Conservation (phyloP, 2,888 invertebrate genomes). For the Trichopoda pennipes region DNA sequence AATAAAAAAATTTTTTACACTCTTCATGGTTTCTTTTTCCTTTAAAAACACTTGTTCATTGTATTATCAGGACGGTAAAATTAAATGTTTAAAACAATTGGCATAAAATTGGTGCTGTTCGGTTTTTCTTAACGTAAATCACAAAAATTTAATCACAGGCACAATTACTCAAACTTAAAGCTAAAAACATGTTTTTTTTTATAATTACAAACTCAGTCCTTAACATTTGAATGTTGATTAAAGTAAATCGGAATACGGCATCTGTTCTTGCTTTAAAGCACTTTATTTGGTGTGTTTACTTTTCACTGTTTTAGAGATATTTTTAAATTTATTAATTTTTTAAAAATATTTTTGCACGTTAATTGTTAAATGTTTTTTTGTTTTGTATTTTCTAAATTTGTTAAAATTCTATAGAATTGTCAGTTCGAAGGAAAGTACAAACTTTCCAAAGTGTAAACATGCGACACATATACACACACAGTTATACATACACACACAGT, state of each 20-base stretch:
- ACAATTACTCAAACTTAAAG: conserved; percentile 55
- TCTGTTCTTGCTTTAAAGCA: conserved; percentile 1
- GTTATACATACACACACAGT: neutral
- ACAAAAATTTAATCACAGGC: conserved; percentile 76
- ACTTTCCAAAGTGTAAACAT: neutral
- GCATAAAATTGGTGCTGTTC: conserved; percentile 46
- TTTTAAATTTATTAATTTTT: conserved; percentile 69
- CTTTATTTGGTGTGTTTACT: conserved; percentile 61
- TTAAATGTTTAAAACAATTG: conserved; percentile 15
- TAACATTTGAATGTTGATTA: conserved; percentile 36
- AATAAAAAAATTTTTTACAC: conserved; percentile 80
- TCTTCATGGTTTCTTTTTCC: conserved; percentile 79
- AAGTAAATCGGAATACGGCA: conserved; percentile 36
- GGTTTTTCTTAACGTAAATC: conserved; percentile 21
- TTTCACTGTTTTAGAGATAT: neutral
- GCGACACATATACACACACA: neutral
- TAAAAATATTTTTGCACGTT: conserved; percentile 25
- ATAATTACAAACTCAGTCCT: conserved; percentile 28
- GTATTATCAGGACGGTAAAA: conserved; percentile 47
- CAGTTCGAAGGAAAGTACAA: conserved; percentile 14
- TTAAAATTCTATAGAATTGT: neutral
- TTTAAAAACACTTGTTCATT: conserved; percentile 20
- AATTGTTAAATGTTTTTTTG: neutral
- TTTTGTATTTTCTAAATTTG: conserved; percentile 73
- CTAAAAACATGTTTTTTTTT: conserved; percentile 11